phyloP scores from a whole-genome alignment of 2,797 vertebrate genomes.

The Pseudopleuronectes americanus region DNA sequence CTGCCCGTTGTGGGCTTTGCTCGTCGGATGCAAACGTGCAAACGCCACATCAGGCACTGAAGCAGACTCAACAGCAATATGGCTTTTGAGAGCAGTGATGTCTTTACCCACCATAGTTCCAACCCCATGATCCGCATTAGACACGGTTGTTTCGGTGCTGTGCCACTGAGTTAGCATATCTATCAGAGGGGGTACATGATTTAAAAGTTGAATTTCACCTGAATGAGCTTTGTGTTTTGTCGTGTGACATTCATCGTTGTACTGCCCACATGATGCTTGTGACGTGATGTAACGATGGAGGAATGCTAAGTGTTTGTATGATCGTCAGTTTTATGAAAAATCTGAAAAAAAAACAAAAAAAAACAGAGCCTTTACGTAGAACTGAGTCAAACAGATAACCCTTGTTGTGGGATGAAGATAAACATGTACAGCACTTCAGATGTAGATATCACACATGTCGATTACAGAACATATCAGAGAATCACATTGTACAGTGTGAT shows the following conservation, averaged over 20 bases:
- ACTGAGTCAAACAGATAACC: conserved; percentile 41
- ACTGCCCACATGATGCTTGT: conserved; percentile 42
- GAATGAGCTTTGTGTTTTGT: conserved; percentile 31
- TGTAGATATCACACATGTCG: conserved; percentile 71
- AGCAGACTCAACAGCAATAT: conserved; percentile 52
- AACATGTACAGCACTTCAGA: conserved; percentile 72
- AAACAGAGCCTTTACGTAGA: conserved; percentile 15
- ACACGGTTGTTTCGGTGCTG: conserved; percentile 48
- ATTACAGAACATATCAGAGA: conserved; percentile 73
- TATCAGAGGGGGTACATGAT: conserved; percentile 8
- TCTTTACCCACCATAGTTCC: conserved; percentile 34
- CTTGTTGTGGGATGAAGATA: conserved; percentile 48
- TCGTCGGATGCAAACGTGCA: conserved; percentile 53
- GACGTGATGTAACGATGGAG: conserved; percentile 37
- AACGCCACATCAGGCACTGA: conserved; percentile 42
- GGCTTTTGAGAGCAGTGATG: conserved; percentile 40
- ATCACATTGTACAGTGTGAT: conserved; percentile 71
- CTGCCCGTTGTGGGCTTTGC: conserved; percentile 45
- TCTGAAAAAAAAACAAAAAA: background rate
- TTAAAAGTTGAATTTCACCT: background rate
- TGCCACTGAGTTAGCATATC: conserved; percentile 53
- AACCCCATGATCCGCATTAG: conserved; percentile 16
- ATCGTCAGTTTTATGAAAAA: conserved; percentile 40
- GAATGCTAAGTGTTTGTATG: conserved; percentile 50
- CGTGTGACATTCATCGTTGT: conserved; percentile 33